Evolutionary conservation across 2,113 vertebrate species (phyloP).

Genomic region (Dendropsophus ebraccatus): DNA sequence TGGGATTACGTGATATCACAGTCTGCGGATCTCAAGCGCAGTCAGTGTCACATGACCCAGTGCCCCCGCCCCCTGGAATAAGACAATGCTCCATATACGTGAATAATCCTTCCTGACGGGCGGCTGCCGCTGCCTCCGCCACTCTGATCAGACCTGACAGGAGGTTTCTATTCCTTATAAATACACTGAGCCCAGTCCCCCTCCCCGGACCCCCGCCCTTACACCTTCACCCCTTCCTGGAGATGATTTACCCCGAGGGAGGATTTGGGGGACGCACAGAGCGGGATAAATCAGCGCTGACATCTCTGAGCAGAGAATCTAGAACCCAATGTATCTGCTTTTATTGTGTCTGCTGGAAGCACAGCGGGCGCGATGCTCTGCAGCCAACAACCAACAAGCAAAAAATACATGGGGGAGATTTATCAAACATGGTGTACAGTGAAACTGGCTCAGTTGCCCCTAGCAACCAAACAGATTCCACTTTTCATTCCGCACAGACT

Average conservation of each 20-base stretch:
- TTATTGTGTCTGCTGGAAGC: background rate
- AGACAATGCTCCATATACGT: background rate
- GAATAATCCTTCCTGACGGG: constrained; percentile 41
- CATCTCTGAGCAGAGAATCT: constrained; percentile 4
- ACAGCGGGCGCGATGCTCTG: too few species aligned
- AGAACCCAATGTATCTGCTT: constrained; percentile 12
- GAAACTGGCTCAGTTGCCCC: too few species aligned
- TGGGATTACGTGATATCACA: too few species aligned
- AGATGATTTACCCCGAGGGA: background rate
- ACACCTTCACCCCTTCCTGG: background rate
- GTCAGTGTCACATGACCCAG: background rate
- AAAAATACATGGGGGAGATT: too few species aligned
- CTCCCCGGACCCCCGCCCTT: background rate
- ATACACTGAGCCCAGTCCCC: background rate
- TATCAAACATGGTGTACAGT: too few species aligned
- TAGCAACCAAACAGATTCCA: too few species aligned
- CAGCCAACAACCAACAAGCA: too few species aligned
- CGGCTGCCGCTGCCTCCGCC: background rate
- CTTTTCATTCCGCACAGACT: too few species aligned
- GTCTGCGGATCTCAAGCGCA: too few species aligned
- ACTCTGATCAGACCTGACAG: constrained; percentile 1
- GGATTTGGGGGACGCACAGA: background rate
- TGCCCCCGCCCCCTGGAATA: background rate
- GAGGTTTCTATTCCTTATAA: constrained; percentile 23
- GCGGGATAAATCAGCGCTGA: background rate